Evolutionary conservation across 2,797 vertebrate genomes (phyloP).

Genomic region (Chaenodraco wilsoni): DNA sequence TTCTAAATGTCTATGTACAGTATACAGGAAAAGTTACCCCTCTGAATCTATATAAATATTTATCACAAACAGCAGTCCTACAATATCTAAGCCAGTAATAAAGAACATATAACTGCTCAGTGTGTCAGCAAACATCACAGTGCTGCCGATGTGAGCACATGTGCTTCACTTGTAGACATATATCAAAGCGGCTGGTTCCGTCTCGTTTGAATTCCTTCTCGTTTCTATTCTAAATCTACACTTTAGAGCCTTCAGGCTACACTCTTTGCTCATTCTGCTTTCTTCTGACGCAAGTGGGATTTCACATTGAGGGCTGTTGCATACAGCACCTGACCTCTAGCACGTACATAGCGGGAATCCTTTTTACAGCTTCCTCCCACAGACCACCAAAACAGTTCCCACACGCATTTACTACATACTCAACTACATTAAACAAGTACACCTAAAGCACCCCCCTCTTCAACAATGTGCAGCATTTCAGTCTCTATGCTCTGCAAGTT

Average conservation of each 20-base stretch:
- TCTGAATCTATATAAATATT: background rate
- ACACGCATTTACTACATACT: conserved; percentile 55
- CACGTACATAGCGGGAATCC: conserved; percentile 66
- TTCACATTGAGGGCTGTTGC: conserved; percentile 68
- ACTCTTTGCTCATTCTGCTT: conserved; percentile 46
- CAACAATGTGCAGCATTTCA: conserved; percentile 24
- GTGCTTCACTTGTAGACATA: background rate
- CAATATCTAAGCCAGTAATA: background rate
- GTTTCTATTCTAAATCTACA: conserved; percentile 17
- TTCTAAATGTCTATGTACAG: background rate
- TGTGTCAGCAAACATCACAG: conserved; percentile 15
- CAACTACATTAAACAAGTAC: conserved; percentile 38
- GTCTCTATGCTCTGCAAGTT: conserved; percentile 32
- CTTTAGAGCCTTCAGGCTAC: conserved; percentile 12
- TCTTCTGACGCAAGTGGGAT: conserved; percentile 70
- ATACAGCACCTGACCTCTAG: conserved; percentile 65
- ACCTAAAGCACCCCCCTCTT: conserved; percentile 12
- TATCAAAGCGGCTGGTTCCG: background rate
- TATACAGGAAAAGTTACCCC: background rate
- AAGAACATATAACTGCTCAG: background rate
- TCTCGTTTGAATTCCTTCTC: conserved; percentile 26
- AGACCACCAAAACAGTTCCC: conserved; percentile 69
- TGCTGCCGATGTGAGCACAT: background rate
- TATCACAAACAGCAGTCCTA: background rate
- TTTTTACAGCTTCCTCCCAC: conserved; percentile 74